phyloP scores from a whole-genome alignment of 2,113 vertebrate genomes.

The Podilymbus podiceps region DNA sequence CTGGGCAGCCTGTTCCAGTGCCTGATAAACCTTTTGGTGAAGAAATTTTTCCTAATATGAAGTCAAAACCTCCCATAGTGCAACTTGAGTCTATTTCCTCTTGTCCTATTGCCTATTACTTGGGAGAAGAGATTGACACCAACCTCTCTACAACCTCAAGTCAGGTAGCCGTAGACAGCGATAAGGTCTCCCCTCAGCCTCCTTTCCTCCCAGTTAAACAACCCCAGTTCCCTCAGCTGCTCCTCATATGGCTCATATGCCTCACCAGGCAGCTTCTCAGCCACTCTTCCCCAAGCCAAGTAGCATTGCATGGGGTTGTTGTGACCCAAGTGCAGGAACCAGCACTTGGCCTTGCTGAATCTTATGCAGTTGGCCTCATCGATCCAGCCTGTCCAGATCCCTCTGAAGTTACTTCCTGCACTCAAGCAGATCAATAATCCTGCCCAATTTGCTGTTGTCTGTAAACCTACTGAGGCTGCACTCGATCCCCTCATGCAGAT shows the following conservation, averaged over 20 bases:
- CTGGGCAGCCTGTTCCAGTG: background rate
- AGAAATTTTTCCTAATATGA: background rate
- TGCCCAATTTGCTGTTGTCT: background rate
- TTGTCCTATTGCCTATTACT: background rate
- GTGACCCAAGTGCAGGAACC: background rate
- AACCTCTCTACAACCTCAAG: background rate
- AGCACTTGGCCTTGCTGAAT: accelerated
- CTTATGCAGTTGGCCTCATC: accelerated
- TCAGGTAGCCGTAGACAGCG: background rate
- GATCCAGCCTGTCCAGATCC: background rate
- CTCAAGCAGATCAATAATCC: background rate
- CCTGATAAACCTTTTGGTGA: background rate
- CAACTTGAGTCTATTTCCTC: background rate
- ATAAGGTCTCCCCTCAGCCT: background rate
- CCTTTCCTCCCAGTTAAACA: background rate
- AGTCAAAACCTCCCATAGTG: background rate
- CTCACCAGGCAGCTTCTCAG: accelerated
- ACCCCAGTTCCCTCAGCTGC: background rate
- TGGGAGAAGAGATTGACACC: background rate
- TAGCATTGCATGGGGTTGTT: accelerated
- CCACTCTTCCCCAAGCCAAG: too few species aligned
- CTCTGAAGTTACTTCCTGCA: background rate
- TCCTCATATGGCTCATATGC: background rate
- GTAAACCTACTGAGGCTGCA: too few species aligned
- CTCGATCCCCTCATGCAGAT: accelerated